Evolutionary conservation across 2,888 invertebrate genomes (phyloP).

Genomic region (Drosophila fungiperda): DNA sequence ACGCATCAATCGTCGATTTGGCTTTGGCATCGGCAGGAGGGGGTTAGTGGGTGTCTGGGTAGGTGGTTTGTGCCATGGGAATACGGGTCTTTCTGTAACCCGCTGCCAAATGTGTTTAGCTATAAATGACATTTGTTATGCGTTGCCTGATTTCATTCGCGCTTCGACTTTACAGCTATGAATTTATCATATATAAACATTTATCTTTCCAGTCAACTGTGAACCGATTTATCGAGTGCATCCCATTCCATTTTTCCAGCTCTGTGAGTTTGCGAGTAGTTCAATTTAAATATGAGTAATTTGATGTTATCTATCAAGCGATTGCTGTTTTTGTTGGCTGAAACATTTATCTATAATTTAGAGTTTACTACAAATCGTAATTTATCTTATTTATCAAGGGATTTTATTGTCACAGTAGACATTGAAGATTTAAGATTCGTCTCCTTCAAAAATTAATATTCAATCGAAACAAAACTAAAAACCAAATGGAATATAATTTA

Average conservation of each 20-base stretch:
- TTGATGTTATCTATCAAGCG: slow-evolving; percentile 26
- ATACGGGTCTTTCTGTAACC: neutral
- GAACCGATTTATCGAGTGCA: slow-evolving; percentile 41
- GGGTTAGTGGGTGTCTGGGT: neutral
- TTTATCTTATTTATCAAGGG: neutral
- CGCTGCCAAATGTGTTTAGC: slow-evolving; percentile 57
- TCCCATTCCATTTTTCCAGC: slow-evolving; percentile 36
- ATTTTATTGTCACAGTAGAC: neutral
- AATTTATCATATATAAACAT: slow-evolving; percentile 69
- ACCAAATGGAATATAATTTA: neutral
- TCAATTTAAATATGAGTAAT: slow-evolving; percentile 19
- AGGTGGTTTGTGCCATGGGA: neutral
- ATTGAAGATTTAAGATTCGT: neutral
- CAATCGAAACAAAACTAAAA: neutral
- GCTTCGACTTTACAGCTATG: slow-evolving; percentile 59
- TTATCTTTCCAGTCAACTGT: slow-evolving; percentile 55
- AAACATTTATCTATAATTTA: neutral
- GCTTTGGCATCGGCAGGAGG: slow-evolving; percentile 28
- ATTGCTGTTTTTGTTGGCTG: neutral
- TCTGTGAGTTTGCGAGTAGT: slow-evolving; percentile 12
- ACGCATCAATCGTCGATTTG: slow-evolving; percentile 77
- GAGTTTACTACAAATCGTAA: neutral
- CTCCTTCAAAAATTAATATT: neutral
- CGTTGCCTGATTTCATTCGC: slow-evolving; percentile 74
- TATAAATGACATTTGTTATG: slow-evolving; percentile 79